Base-by-base conservation (phyloP, 2,797 vertebrate species). In the Tinamus major region DNA sequence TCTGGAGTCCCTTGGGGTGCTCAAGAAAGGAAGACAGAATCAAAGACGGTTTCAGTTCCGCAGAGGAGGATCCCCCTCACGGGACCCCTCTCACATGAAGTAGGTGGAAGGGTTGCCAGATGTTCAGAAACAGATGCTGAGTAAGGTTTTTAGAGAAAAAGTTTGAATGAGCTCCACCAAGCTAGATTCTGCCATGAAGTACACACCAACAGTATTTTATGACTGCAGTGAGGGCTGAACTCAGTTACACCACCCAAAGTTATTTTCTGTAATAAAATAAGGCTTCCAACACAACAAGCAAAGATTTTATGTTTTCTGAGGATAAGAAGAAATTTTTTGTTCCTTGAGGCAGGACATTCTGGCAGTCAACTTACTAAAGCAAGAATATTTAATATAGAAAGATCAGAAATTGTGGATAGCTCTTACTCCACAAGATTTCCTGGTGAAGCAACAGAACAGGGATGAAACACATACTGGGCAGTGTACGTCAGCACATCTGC, bases 221-320 rank as follows among this genome's bases (percentile, higher is more conserved):
- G 35, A 80, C 31, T 13, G 26, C 20, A 27, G 13, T 2, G 10
- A 85, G 37, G 20, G 20, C 13, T 72, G 10, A 92, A 24, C 13
- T 41, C 31, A 56, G 13, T 62, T 63, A 35, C 26, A 68, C 46
- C 39, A 88, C 21, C 20, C 42, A 71, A 1, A 0, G 0, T 12
- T 68, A 12, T 10, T 44, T 85, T 48, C 65, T 86, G 13, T 17
- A 75, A 27, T 0, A 77, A 13, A 35, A 9, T 29, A 77, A 61
- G 4, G 31, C 21, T 24, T 11, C 62, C 4, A 76, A 59, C 1
- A 15, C 24, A 58, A 46, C 12, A 9, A 63, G 35, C 14, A 31
- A 69, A 35, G 7, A 18, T 33, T 70, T 70, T 24, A 24, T 35
- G 6, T 33, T 48, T 75, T 56, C 53, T 27, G 53, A 44, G 3